A percentile compares a stretch with the other conserved stretches of the same genome.
These are phyloP conservation scores for Xiphophorus hellerii DNA, from an alignment of 2,113 vertebrate genomes.

Conservation along the genomic window DNA sequence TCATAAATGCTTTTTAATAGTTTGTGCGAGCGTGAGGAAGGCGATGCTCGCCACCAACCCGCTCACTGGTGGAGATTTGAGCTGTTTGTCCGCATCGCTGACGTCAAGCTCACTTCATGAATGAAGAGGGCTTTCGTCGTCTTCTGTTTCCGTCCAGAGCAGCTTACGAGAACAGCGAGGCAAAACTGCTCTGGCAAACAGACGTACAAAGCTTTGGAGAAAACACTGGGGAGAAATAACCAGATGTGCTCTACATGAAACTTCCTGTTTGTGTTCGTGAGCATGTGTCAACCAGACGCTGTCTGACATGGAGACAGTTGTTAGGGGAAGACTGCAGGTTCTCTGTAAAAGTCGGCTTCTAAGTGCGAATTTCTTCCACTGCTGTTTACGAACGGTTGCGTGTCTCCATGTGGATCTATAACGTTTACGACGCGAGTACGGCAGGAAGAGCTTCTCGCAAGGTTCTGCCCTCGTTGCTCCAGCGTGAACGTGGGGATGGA, in stretches of 20 bases:
- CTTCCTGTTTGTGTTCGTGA: constrained; percentile 48
- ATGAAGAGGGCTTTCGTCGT: constrained; percentile 32
- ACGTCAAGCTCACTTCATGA: constrained; percentile 56
- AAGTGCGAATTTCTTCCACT: constrained; percentile 27
- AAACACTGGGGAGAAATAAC: constrained; percentile 42
- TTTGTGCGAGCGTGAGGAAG: constrained; percentile 16
- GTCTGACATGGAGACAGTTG: constrained; percentile 35
- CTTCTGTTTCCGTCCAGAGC: constrained; percentile 7
- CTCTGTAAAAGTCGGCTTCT: constrained; percentile 33
- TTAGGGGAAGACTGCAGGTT: constrained; percentile 29
- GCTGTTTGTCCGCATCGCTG: constrained; percentile 59
- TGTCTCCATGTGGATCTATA: constrained; percentile 29
- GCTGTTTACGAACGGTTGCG: constrained; percentile 29
- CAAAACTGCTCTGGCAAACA: constrained; percentile 63
- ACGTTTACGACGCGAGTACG: constrained; percentile 28
- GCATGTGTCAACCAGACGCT: constrained; percentile 43
- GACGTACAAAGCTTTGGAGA: constrained; percentile 21
- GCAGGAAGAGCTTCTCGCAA: constrained; percentile 9
- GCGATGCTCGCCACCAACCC: constrained; percentile 57
- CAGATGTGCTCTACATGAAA: constrained; percentile 43
- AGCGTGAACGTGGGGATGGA: neutral
- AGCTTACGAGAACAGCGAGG: constrained; percentile 56
- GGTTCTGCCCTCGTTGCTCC: constrained; percentile 22
- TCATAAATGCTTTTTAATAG: constrained; percentile 65
- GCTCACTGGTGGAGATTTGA: constrained; percentile 53